Evolutionary conservation across 2,888 invertebrate species (phyloP), one percentile per base, ranked within the genome.

Genomic region (Spisula solida): DNA sequence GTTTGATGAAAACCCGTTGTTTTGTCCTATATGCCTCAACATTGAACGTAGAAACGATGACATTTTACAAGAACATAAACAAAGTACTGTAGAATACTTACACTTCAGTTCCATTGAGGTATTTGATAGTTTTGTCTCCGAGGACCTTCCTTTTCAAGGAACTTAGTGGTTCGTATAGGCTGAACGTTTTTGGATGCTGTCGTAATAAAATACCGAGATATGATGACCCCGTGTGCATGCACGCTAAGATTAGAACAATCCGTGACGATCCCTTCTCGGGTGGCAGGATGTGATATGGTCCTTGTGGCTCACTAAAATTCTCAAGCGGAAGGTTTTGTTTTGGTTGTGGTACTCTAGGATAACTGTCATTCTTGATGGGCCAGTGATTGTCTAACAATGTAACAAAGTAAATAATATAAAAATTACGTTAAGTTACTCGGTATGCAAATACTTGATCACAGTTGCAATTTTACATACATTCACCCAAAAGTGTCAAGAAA

Each of bases 141-240:
- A 55, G 60, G 6, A 66, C 56, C 1, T 60, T 75, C 0, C 41
- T 16, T 70, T 83, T 85, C 0, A 90, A 70, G 25, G 83, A 83
- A 81, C 92, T 25, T 51, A 92, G 55, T 16, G 89, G 83, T 81
- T 92, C 92, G 51, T 87, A 92, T 25, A 87, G 83, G 56, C 90
- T 90, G 81, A 87, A 92, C 0, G 88, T 86, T 1, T 88, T 90
- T 80, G 92, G 83, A 75, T 80, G 88, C 6, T 86, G 82, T 29
- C 89, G 80, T 5, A 92, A 48, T 8, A 92, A 60, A 51, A 87
- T 86, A 31, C 90, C 92, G 25, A 81, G 75, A 48, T 85, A 92
- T 16, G 90, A 86, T 10, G 92, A 92, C 0, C 92, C 92, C 31
- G 92, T 92, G 25, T 92, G 92, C 92, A 92, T 92, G 86, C 90